Base-by-base conservation (phyloP, 2,797 vertebrate genomes). In the Malacoraja senta region DNA sequence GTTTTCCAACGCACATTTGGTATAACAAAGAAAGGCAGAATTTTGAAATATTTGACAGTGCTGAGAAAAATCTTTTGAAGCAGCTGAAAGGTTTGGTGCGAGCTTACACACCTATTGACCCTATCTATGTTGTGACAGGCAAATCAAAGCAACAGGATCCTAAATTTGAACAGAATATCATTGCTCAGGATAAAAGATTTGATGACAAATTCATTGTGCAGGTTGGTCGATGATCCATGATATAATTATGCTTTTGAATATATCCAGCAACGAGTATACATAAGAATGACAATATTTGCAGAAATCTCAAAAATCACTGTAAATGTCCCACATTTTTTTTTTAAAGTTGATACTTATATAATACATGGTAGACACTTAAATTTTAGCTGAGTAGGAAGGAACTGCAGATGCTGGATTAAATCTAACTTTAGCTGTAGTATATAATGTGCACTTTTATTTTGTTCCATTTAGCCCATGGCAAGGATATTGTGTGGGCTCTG, bases 11-110 rank as follows among this genome's bases (percentile, higher is more conserved):
- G 92, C 93, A 95, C 90, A 68, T 99, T 93, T 95, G 96, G 93
- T 99, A 97, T 96, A 97, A 98, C 95, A 95, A 95, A 93, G 95
- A 97, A 3, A 96, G 94, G 0, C 96, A 96, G 29, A 94, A 96
- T 94, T 98, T 99, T 96, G 98, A 99, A 96, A 95, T 98, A 93
- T 93, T 96, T 94, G 97, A 94, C 68, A 95, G 95, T 92, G 95
- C 95, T 3, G 96, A 97, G 29, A 96, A 95, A 80, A 0, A 91
- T 92, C 94, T 97, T 93, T 96, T 96, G 94, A 96, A 94, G 26
- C 96, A 95, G 93, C 96, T 97, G 95, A 96, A 96, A 96, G 95
- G 95, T 83, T 94, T 94, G 29, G 94, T 97, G 0, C 94, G 93
- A 19, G 93, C 90, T 91, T 96, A 96, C 63, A 97, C 96, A 96